These are phyloP conservation scores for Echiichthys vipera DNA, from an alignment of 2,797 vertebrate species.

Conservation along the genomic window DNA sequence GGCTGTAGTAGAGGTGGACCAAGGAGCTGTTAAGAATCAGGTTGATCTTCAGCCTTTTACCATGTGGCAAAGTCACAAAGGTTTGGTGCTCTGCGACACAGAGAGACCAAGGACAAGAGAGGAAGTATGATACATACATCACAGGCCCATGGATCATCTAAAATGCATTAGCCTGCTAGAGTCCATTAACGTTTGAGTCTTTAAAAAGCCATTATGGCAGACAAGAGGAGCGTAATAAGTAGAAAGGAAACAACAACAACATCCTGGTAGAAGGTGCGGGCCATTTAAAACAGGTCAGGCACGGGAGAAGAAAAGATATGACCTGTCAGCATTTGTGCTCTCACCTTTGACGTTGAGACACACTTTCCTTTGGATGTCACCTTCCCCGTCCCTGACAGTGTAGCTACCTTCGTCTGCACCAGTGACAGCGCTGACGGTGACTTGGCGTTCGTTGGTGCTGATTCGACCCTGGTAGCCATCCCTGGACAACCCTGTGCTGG, in stretches of 20 bases:
- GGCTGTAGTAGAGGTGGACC: conserved; percentile 76
- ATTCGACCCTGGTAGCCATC: conserved; percentile 73
- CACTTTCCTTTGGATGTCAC: conserved; percentile 71
- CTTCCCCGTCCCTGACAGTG: conserved; percentile 70
- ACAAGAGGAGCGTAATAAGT: conserved; percentile 8
- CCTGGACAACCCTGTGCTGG: conserved; percentile 13
- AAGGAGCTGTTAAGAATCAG: conserved; percentile 81
- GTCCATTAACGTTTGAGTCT: conserved; percentile 62
- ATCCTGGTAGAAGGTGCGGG: conserved; percentile 37
- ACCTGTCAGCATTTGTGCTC: conserved; percentile 20
- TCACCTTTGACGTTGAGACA: conserved; percentile 87
- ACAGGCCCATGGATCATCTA: conserved; percentile 28
- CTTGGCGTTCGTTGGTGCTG: conserved; percentile 22
- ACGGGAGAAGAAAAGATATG: background rate
- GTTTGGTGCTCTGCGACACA: conserved; percentile 74
- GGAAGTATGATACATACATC: conserved; percentile 36
- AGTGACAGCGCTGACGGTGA: conserved; percentile 72
- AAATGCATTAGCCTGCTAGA: conserved; percentile 57
- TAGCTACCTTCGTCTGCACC: conserved; percentile 84
- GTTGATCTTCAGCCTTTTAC: conserved; percentile 81
- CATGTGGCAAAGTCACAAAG: conserved; percentile 62
- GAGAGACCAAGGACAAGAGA: conserved; percentile 22
- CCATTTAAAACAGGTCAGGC: conserved; percentile 23
- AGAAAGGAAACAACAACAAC: conserved; percentile 26
- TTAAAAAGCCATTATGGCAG: conserved; percentile 64